These are phyloP conservation scores for rat (Rattus norvegicus) DNA, from an alignment of 2,113 vertebrate species.

Conservation along the genomic window DNA sequence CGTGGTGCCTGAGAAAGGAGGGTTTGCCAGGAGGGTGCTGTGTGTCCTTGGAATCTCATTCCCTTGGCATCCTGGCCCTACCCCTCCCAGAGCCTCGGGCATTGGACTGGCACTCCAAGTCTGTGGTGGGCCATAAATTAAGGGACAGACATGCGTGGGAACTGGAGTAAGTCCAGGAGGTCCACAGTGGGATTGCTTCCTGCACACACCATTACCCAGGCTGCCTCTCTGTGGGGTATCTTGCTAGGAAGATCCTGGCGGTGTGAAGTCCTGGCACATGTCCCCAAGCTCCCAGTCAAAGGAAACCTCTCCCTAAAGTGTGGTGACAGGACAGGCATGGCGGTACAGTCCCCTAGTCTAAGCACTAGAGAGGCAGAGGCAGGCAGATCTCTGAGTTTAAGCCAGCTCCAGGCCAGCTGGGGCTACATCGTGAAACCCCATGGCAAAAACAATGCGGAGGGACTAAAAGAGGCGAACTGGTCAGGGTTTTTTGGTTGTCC, in stretches of 20 bases:
- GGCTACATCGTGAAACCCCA: background rate
- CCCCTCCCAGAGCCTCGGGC: background rate
- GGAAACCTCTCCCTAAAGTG: background rate
- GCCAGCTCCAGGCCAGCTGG: background rate
- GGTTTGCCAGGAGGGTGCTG: background rate
- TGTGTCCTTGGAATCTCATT: fast-evolving
- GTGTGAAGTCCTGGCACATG: fast-evolving
- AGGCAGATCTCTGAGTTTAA: background rate
- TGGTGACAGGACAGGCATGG: background rate
- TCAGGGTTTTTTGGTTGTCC: background rate
- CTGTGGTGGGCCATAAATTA: background rate
- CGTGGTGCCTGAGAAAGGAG: fast-evolving
- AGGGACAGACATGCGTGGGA: background rate
- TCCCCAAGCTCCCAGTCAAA: background rate
- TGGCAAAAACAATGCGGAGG: background rate
- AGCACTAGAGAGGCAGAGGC: background rate
- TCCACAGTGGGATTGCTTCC: background rate
- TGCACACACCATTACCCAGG: background rate
- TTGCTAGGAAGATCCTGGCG: background rate
- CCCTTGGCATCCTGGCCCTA: background rate
- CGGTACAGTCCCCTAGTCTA: background rate
- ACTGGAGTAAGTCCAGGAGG: background rate
- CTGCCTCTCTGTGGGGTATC: fast-evolving
- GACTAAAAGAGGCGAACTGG: background rate
- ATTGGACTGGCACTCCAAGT: background rate